A percentile compares a stretch with the other conserved stretches of the same genome.
phyloP scores from a whole-genome alignment of 2,113 vertebrate species.

The Litocranius walleri region DNA sequence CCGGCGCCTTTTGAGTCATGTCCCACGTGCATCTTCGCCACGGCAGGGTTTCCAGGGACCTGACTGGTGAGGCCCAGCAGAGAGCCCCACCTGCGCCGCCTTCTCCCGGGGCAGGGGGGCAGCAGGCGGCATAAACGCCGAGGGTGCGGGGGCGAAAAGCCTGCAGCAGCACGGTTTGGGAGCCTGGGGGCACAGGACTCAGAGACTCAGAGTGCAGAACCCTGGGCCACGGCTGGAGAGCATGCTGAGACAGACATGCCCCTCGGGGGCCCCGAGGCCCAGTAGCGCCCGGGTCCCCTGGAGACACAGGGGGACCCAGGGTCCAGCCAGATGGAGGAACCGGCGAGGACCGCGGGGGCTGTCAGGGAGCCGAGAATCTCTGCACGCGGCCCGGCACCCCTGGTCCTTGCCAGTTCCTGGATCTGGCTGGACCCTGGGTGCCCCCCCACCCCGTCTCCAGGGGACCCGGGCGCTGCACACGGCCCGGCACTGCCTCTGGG shows the following conservation, averaged over 20 bases:
- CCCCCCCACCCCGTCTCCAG: neutral
- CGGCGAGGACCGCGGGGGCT: fast-evolving
- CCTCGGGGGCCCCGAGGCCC: fast-evolving
- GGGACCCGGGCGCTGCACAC: fast-evolving
- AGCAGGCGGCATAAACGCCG: neutral
- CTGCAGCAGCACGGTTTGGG: fast-evolving
- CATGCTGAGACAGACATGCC: fast-evolving
- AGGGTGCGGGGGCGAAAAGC: fast-evolving
- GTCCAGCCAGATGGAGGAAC: fast-evolving
- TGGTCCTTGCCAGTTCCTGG: neutral
- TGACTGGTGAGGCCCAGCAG: fast-evolving
- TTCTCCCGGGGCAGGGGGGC: fast-evolving
- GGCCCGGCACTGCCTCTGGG: neutral
- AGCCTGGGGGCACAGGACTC: neutral
- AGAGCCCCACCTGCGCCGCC: neutral
- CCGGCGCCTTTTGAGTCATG: fast-evolving
- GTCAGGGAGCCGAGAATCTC: fast-evolving
- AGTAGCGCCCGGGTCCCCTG: fast-evolving
- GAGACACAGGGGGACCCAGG: neutral
- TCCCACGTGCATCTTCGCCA: neutral
- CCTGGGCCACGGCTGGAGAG: neutral
- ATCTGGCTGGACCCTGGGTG: neutral
- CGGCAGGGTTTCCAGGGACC: neutral
- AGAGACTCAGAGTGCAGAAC: neutral
- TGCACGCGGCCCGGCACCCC: fast-evolving